These are phyloP conservation scores for Huso huso DNA, from an alignment of 2,797 vertebrate genomes.

Conservation along the genomic window DNA sequence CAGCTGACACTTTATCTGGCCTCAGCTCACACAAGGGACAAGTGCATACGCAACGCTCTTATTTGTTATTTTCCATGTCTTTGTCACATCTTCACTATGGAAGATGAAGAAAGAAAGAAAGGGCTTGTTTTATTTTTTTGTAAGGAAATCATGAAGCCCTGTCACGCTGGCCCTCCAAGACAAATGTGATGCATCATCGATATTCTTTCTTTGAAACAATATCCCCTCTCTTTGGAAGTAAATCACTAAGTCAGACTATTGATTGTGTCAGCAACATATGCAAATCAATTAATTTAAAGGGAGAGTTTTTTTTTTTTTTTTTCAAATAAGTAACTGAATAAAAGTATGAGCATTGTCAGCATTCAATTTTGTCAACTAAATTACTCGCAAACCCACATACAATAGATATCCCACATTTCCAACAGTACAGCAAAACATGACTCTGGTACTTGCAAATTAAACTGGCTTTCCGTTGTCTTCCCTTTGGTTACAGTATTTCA, in stretches of 20 bases:
- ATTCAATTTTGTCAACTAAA: too few species aligned
- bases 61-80: not conserved
- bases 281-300: not conserved
- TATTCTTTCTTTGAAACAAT: conserved; percentile 45
- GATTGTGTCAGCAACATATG: not conserved
- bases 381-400: too few species aligned
- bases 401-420: too few species aligned
- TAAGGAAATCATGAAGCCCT: too few species aligned
- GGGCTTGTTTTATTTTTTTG: not conserved
- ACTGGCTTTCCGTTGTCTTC: too few species aligned
- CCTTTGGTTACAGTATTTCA: too few species aligned
- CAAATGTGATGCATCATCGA: not conserved
- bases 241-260: conserved; percentile 20
- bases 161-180: not conserved
- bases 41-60: not conserved
- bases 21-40: not conserved
- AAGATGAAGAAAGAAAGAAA: not conserved
- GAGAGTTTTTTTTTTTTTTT: too few species aligned
- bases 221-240: conserved; percentile 56
- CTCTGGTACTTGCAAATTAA: too few species aligned
- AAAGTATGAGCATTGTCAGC: too few species aligned
- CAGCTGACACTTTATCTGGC: conserved; percentile 2
- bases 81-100: too few species aligned
- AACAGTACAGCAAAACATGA: too few species aligned
- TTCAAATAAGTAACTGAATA: too few species aligned